Evolutionary conservation across 2,113 vertebrate species (phyloP).

Genomic region (Gorsachius goisagi): DNA sequence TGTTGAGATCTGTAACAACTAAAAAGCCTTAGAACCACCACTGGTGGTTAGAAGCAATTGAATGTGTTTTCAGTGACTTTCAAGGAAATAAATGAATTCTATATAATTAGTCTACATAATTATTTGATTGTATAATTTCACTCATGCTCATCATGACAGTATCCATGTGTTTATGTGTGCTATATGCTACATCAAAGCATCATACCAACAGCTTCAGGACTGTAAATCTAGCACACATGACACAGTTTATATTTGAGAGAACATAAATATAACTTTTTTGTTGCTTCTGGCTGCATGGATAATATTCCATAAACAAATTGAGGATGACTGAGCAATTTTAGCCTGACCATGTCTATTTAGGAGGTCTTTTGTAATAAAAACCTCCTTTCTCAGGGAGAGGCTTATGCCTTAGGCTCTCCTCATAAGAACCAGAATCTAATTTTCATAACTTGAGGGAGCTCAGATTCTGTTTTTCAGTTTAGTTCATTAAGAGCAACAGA

Average conservation of each 20-base stretch:
- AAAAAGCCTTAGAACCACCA: not conserved
- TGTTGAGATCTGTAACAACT: not conserved
- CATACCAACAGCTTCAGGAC: not conserved
- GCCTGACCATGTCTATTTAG: not conserved
- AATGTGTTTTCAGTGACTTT: not conserved
- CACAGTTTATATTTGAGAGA: not conserved
- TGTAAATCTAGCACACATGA: not conserved
- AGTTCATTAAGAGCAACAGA: not conserved
- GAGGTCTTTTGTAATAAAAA: not conserved
- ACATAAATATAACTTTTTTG: not conserved
- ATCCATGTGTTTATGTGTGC: not conserved
- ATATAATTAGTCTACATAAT: not conserved
- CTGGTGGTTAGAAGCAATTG: not conserved
- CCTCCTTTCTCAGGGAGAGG: not conserved
- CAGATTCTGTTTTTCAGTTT: not conserved
- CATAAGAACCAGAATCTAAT: not conserved
- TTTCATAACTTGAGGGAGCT: not conserved
- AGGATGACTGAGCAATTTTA: not conserved
- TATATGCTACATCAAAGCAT: not conserved
- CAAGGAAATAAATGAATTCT: not conserved
- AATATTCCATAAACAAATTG: slow-evolving; percentile 36
- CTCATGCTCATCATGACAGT: not conserved
- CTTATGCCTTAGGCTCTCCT: not conserved
- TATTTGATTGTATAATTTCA: not conserved
- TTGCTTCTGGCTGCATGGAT: slow-evolving; percentile 15